Evolutionary conservation across 2,113 vertebrate species (phyloP).

Genomic region (Felis catus): F.catus_Fca126_mat1.0 CM031412.1:11033501-11034000

Average conservation of each 20-base stretch:
- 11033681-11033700: not conserved
- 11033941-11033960: not conserved
- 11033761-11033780: not conserved
- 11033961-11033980: not conserved
- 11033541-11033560: not conserved
- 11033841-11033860: not conserved
- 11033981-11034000: not conserved
- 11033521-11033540: not conserved
- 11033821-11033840: not conserved
- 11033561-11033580: not conserved
- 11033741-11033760: not conserved
- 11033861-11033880: not conserved
- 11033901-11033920: not conserved
- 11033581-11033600: not conserved
- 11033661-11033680: conserved; percentile 1
- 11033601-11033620: not conserved
- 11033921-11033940: not conserved
- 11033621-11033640: not conserved
- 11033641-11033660: not conserved
- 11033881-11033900: not conserved
- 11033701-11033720: not conserved
- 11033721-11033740: not conserved
- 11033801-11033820: no score
- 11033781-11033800: not conserved
- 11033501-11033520: not conserved